Evolutionary conservation across 2,113 vertebrate genomes (phyloP), one percentile per base, ranked within the genome.

Genomic region (Physeter macrocephalus): DNA sequence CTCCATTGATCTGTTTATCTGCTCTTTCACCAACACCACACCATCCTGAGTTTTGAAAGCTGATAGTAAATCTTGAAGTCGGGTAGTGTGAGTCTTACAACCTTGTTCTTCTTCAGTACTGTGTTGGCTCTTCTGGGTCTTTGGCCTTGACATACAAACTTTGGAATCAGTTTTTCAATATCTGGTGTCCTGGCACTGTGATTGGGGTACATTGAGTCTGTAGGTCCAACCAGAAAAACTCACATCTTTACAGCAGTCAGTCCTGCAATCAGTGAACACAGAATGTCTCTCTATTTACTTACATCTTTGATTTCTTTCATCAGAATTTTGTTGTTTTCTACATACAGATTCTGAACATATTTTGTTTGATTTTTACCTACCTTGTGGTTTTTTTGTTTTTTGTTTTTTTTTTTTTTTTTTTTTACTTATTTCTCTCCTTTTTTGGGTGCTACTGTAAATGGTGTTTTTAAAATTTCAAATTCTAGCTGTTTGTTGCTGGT

Each of bases 171-270:
- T 9, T 23, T 36, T 34, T 36, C 6, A 6, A 15, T 14, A 8
- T 23, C 59, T 8, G 29, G 61, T 0, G 0, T 46, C 74, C 74
- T 46, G 6, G 43, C 46, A 52, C 15, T 3, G 1, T 3, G 46
- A n/a, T 0, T 2, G 74, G 74, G 31, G 17, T 18, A 17, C 29
- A 18, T 10, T n/a, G 74, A 13, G 46, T 52, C 74, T 77, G 31
- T 21, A 34, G 43, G 29, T 29, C 43, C 74, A 20, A 12, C 74
- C 43, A 49, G 74, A 9, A 34, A 34, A 77, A 15, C 17, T 11
- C 29, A 20, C 2, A 9, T 6, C 74, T 31, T 20, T 2, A 0
- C 17, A 34, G 74, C 8, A 46, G 29, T 1, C 8, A 49, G 74
- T 34, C 74, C 34, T 5, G 17, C 1, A 1, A 17, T 20, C 5